Evolutionary conservation across 35 echinoderm and acorn worm genomes (phyloP).

Genomic region (Eucidaris tribuloides): DNA sequence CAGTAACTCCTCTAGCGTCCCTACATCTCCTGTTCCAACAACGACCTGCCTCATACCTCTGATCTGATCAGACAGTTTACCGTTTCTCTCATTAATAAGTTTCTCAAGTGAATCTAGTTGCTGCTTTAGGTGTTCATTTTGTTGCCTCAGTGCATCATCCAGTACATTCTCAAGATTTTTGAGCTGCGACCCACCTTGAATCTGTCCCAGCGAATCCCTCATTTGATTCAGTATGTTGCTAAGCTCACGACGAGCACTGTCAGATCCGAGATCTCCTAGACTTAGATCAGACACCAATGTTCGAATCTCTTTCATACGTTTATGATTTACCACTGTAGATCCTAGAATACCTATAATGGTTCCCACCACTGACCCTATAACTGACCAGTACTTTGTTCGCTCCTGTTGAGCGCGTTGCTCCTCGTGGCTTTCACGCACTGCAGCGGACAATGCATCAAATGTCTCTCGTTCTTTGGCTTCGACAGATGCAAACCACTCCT

Average conservation of each 20-base stretch:
- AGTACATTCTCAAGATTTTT: constrained; percentile 5
- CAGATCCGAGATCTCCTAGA: constrained; percentile 45
- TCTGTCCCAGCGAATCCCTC: neutral
- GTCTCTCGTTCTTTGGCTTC: constrained; percentile 64
- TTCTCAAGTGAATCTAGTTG: constrained; percentile 40
- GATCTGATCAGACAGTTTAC: constrained; percentile 56
- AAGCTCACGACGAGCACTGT: constrained; percentile 14
- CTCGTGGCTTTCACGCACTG: constrained; percentile 79
- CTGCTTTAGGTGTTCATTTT: constrained; percentile 39
- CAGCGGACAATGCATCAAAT: constrained; percentile 53
- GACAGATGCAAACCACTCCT: constrained; percentile 38
- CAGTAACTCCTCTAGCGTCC: constrained; percentile 70
- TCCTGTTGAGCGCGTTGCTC: constrained; percentile 86
- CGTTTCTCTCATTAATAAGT: constrained; percentile 53
- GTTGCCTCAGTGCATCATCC: constrained; percentile 20
- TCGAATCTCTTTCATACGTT: constrained; percentile 61
- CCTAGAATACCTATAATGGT: constrained; percentile 79
- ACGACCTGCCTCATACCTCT: constrained; percentile 35
- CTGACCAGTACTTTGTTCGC: constrained; percentile 85
- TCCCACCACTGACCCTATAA: constrained; percentile 76
- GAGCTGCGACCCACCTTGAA: neutral
- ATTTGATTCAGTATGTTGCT: neutral
- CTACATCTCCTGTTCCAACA: constrained; percentile 25
- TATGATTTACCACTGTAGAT: constrained; percentile 67
- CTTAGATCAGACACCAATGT: constrained; percentile 65